Evolutionary conservation across 2,797 vertebrate genomes (phyloP).

Genomic region (Octomys mimax): DNA sequence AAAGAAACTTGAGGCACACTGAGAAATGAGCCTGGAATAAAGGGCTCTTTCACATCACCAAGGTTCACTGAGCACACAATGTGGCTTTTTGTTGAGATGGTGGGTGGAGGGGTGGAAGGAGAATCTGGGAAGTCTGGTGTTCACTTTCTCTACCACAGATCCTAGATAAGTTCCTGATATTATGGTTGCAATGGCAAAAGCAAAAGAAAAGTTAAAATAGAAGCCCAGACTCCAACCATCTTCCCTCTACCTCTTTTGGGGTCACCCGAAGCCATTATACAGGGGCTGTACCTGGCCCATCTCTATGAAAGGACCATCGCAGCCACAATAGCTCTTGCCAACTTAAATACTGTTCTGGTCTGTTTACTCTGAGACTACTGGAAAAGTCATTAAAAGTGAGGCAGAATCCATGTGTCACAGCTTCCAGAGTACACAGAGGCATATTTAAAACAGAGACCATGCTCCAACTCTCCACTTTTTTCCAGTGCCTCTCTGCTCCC

Average conservation of each 20-base stretch:
- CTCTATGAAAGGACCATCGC: background rate
- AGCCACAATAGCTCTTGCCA: background rate
- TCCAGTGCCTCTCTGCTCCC: background rate
- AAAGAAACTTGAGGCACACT: constrained; percentile 51
- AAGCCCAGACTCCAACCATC: background rate
- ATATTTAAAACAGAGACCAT: background rate
- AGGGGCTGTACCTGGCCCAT: background rate
- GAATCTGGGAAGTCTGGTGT: constrained; percentile 70
- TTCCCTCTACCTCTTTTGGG: background rate
- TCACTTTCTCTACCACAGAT: constrained; percentile 53
- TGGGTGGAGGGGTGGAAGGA: constrained; percentile 64
- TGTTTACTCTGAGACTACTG: background rate
- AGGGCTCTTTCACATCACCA: constrained; percentile 65
- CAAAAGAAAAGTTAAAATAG: constrained; percentile 1
- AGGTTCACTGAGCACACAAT: constrained; percentile 72
- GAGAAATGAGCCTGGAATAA: constrained; percentile 70
- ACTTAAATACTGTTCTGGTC: background rate
- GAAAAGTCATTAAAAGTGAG: constrained; percentile 32
- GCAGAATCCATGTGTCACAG: background rate
- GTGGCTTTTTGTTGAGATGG: constrained; percentile 68
- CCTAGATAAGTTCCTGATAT: constrained; percentile 27
- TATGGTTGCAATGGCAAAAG: constrained; percentile 8
- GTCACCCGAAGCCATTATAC: background rate
- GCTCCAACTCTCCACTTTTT: background rate
- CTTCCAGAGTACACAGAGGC: background rate